Evolutionary conservation across 1,140 invertebrate species (phyloP).

Genomic region (Caenorhabditis latens): DNA sequence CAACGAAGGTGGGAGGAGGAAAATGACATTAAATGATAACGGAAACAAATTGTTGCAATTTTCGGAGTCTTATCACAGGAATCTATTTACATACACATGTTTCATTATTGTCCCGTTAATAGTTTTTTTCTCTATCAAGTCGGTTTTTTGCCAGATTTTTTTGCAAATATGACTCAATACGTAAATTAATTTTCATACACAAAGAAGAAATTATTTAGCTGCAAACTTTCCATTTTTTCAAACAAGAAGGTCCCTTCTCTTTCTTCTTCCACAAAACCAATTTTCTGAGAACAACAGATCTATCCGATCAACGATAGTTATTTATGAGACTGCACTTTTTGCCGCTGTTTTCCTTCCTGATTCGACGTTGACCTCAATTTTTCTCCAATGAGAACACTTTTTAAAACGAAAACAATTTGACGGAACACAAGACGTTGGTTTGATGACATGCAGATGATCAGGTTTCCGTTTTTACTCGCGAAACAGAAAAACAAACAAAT

Average conservation of each 20-base stretch:
- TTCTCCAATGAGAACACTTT: constrained; percentile 19
- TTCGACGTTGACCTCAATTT: constrained; percentile 22
- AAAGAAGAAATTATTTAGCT: too few relatives aligned
- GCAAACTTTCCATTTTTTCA: neutral
- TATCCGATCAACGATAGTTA: neutral
- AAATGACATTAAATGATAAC: constrained; percentile 28
- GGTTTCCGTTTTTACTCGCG: constrained; percentile 7
- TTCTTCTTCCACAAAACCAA: neutral
- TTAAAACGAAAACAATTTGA: constrained; percentile 44
- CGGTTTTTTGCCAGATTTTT: neutral
- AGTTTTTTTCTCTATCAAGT: neutral
- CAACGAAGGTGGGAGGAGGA: neutral
- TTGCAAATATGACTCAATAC: too few relatives aligned
- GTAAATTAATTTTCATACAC: too few relatives aligned
- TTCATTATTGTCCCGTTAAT: constrained; percentile 7
- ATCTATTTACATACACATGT: constrained; percentile 34
- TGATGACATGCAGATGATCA: constrained; percentile 17
- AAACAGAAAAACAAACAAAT: neutral
- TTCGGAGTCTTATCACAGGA: neutral
- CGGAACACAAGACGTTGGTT: constrained; percentile 25
- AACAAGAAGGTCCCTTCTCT: neutral
- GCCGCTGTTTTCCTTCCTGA: neutral
- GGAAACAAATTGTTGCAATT: constrained; percentile 25
- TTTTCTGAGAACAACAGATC: neutral
- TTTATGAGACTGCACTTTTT: constrained; percentile 50